Evolutionary conservation across 2,888 invertebrate species (phyloP).

Genomic region (Mystacides longicornis): DNA sequence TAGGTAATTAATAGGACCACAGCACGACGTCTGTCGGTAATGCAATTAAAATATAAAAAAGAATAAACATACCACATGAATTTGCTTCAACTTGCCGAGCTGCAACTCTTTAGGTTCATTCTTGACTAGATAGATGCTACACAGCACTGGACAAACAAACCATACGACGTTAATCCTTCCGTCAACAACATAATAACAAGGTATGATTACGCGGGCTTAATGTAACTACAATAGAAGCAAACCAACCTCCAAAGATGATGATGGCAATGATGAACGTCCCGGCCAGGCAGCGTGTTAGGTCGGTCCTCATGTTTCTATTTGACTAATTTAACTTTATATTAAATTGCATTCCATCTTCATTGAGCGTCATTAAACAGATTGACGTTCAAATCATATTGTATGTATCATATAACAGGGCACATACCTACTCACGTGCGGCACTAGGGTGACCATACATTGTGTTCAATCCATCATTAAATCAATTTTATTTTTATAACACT

Average conservation of each 20-base stretch:
- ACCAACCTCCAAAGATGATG: constrained; percentile 45
- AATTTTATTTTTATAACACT: too few relatives aligned
- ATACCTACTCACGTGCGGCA: background rate
- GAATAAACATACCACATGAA: constrained; percentile 43
- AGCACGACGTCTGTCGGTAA: background rate
- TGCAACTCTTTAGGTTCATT: constrained; percentile 40
- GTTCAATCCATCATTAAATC: too few relatives aligned
- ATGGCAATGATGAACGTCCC: constrained; percentile 48
- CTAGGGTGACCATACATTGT: too few relatives aligned
- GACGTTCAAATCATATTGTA: background rate
- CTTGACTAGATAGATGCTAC: constrained; percentile 46
- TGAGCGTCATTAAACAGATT: background rate
- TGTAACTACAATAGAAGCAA: background rate
- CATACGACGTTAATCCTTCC: too few relatives aligned
- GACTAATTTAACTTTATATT: constrained; percentile 1
- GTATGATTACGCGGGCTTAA: too few relatives aligned
- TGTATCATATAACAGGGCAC: background rate
- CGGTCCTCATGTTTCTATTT: constrained; percentile 35
- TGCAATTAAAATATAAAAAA: constrained; percentile 4
- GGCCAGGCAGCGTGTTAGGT: constrained; percentile 48
- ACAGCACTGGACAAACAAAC: constrained; percentile 38
- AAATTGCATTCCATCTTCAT: constrained; percentile 2
- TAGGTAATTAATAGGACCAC: too few relatives aligned
- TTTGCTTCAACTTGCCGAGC: constrained; percentile 42
- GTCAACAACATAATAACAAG: too few relatives aligned